These are phyloP conservation scores for Phyto melanocephala DNA, from an alignment of 2,888 invertebrate species.

Conservation along the genomic window DNA sequence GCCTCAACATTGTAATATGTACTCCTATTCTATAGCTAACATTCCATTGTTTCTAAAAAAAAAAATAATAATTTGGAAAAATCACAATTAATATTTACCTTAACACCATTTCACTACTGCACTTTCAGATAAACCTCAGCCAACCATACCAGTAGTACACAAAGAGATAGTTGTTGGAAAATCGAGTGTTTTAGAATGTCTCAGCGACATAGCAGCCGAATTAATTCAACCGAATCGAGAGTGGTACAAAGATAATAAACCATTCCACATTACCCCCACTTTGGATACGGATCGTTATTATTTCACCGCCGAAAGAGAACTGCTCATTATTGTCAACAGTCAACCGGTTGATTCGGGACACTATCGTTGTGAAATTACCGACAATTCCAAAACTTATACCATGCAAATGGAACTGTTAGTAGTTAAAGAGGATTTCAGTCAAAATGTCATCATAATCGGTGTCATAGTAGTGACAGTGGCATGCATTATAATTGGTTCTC, in stretches of 20 bases:
- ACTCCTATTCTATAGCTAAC: too few species aligned
- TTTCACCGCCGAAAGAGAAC: slow-evolving; percentile 91
- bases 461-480: slow-evolving; percentile 94
- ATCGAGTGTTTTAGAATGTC: slow-evolving; percentile 91
- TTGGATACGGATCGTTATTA: slow-evolving; percentile 85
- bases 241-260: slow-evolving; percentile 92
- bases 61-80: too few species aligned
- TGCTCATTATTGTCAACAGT: slow-evolving; percentile 91
- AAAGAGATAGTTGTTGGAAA: slow-evolving; percentile 90
- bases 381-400: slow-evolving; percentile 78
- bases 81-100: too few species aligned
- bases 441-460: slow-evolving; percentile 82
- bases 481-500: slow-evolving; percentile 94
- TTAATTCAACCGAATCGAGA: slow-evolving; percentile 77
- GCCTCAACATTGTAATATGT: too few species aligned
- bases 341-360: slow-evolving; percentile 88
- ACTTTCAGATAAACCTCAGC: slow-evolving; percentile 88
- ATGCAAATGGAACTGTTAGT: slow-evolving; percentile 73
- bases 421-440: slow-evolving; percentile 71
- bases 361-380: slow-evolving; percentile 94
- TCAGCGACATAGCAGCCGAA: slow-evolving; percentile 83
- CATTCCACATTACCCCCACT: slow-evolving; percentile 80
- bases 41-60: too few species aligned
- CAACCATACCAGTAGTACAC: slow-evolving; percentile 84
- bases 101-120: too few species aligned